Evolutionary conservation across 2,797 vertebrate genomes (phyloP).

Genomic region (Bryconaethiops microstoma): DNA sequence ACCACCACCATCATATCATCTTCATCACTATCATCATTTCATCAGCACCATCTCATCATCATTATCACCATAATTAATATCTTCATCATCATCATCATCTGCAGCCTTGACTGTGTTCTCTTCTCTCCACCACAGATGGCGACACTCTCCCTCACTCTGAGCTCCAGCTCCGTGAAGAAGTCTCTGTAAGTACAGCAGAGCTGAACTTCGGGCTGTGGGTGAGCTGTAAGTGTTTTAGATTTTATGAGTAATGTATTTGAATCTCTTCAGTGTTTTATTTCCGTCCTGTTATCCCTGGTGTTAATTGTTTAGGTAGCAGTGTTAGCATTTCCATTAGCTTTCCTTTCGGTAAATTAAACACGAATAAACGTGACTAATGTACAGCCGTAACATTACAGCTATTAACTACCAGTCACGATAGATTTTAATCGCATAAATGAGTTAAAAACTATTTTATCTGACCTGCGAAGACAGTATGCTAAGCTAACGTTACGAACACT

Average conservation of each 20-base stretch:
- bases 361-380: not conserved
- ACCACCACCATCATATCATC: too few species aligned
- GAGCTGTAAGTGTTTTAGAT: constrained; percentile 36
- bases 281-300: not conserved
- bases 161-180: constrained; percentile 13
- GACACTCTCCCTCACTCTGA: not conserved
- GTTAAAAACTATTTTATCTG: too few species aligned
- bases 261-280: too few species aligned
- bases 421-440: too few species aligned
- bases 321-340: not conserved
- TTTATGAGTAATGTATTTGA: not conserved
- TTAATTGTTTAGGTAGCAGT: not conserved
- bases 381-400: not conserved
- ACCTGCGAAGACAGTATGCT: too few species aligned
- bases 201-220: not conserved
- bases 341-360: not conserved
- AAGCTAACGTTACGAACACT: too few species aligned
- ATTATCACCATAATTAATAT: too few species aligned
- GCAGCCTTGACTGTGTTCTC: not conserved
- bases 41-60: too few species aligned
- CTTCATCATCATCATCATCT: too few species aligned
- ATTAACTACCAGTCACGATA: too few species aligned
- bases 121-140: constrained; percentile 36
- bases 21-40: too few species aligned
- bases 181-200: not conserved